Evolutionary conservation across 2,888 invertebrate species (phyloP).

Genomic region (Drosophila trichaetosa): DNA sequence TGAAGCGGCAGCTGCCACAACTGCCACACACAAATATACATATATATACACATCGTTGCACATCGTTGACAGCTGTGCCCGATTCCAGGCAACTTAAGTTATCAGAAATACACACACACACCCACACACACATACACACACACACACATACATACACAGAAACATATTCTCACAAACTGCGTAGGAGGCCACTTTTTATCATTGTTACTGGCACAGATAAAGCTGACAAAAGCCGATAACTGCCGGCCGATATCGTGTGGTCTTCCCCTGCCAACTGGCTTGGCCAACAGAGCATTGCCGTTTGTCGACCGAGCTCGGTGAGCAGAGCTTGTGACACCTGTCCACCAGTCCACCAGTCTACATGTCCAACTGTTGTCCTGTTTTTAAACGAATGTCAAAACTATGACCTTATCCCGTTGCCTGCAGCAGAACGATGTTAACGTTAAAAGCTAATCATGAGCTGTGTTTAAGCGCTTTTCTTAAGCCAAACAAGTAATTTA

Average conservation of each 20-base stretch:
- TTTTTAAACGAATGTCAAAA: not conserved
- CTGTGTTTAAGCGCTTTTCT: not conserved
- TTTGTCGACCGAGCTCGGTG: not conserved
- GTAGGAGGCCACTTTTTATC: conserved; percentile 31
- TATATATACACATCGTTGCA: conserved; percentile 23
- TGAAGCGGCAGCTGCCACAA: conserved; percentile 26
- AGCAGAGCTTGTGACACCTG: conserved; percentile 30
- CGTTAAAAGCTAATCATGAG: not conserved
- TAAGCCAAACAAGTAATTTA: not conserved
- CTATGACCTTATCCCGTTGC: not conserved
- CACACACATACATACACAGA: not conserved
- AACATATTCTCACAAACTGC: conserved; percentile 3
- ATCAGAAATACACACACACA: conserved; percentile 47
- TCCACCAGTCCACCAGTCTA: conserved; percentile 26
- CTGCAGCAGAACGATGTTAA: not conserved
- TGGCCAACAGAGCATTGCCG: not conserved
- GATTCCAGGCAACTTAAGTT: conserved; percentile 72
- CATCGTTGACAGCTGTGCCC: conserved; percentile 64
- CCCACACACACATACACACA: not conserved
- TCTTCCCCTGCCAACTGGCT: conserved; percentile 12
- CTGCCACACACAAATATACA: conserved; percentile 4
- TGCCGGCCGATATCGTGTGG: conserved; percentile 38
- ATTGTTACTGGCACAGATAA: conserved; percentile 44
- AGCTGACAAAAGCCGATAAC: conserved; percentile 60
- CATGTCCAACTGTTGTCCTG: conserved; percentile 10